A percentile compares a stretch with the other conserved stretches of the same genome.
These are phyloP conservation scores for Mionectes olivaceus DNA, from an alignment of 2,797 vertebrate species.

Conservation along the genomic window DNA sequence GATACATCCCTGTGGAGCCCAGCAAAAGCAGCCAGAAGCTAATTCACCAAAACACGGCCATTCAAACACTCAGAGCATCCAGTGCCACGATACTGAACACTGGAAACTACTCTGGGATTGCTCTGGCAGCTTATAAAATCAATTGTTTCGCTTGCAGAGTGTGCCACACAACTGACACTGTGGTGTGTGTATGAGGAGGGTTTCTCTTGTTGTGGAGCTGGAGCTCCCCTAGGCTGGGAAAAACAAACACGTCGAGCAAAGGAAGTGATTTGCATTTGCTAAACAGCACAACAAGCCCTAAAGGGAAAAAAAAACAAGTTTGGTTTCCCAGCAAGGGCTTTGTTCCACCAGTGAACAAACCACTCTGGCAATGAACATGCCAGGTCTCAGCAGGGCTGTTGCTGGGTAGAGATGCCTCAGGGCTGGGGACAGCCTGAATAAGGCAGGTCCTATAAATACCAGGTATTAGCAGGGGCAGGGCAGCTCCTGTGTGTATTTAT, in stretches of 20 bases:
- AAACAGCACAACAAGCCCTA: neutral
- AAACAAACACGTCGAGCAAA: neutral
- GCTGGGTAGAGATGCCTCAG: neutral
- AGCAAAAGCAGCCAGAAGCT: neutral
- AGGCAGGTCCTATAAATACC: conserved; percentile 48
- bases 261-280: neutral
- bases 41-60: neutral
- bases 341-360: neutral
- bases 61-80: neutral
- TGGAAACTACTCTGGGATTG: accelerated
- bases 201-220: neutral
- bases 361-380: accelerated
- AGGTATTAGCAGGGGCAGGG: conserved; percentile 1
- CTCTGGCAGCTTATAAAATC: neutral
- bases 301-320: neutral
- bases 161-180: accelerated
- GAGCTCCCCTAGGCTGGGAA: neutral
- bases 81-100: accelerated
- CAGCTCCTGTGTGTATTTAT: conserved; percentile 21
- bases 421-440: neutral
- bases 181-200: neutral
- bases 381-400: neutral
- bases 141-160: neutral
- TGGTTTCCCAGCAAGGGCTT: neutral
- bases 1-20: neutral